Evolutionary conservation across 2,797 vertebrate genomes (phyloP), one percentile per base, ranked within the genome.

Genomic region (Pseudochirops corinnae): DNA sequence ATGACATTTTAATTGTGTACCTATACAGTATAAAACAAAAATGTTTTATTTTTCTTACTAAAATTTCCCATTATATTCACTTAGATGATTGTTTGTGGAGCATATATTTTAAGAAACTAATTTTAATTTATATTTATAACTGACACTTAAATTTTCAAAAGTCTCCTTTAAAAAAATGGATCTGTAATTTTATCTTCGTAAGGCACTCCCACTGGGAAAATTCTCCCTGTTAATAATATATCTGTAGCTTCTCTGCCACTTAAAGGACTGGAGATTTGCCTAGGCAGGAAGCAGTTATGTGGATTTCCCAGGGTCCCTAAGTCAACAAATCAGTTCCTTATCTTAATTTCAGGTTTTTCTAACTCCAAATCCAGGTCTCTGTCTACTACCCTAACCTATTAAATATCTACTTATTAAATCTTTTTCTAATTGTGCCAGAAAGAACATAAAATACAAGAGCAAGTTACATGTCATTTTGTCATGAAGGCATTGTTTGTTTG

Each of bases 1-100:
- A 91, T 55, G 55, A 0, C 55, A 94, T 29, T 96, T 97, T 91
- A 97, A 95, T 97, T 96, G 55, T 93, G 94, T 95, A 96, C 9
- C 16, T 31, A 62, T 11, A 14, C 21, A 39, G 56, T 3, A 93
- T 52, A 90, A 94, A 93, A 95, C 96, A 46, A 95, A 93, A 7
- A 0, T 2, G 93, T 7, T n/a, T 82, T 94, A 56, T 95, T 94
- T 94, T 16, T 94, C 91, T 5, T 28, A 55, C 18, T 91, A 6
- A 91, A 91, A 5, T 33, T 94, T 94, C 0, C 11, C 91, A 0
- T 92, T 96, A 87, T 87, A 87, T 50, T 97, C 92, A 93, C 93
- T 96, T 46, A 87, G 94, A 93, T 95, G 28, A 13, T 33, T 53
- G 5, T 31, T 46, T 87, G 10, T 87, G 24, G 21, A 26, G 2